Percentiles rank a stretch among this genome's conserved stretches.
Conservation (phyloP, 2,888 invertebrate genomes). For the Sicus ferrugineus region DNA sequence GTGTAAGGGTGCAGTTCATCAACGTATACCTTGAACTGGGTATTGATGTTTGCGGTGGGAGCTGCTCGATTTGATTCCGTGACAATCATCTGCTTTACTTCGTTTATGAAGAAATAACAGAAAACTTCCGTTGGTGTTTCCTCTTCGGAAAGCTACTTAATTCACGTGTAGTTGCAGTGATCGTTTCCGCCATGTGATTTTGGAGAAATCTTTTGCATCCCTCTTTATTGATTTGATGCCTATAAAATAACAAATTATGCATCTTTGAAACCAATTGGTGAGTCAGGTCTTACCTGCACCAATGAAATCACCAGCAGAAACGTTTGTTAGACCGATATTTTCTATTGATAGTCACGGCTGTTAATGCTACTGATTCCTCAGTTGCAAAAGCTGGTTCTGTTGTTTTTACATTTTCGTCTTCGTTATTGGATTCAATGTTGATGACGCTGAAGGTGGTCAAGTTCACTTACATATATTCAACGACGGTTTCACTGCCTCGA, state of each 20-base stretch:
- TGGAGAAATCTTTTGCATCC: not conserved
- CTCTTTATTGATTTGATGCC: not conserved
- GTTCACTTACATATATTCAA: not conserved
- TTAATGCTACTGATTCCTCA: not conserved
- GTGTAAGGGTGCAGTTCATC: constrained; percentile 33
- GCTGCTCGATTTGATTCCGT: constrained; percentile 15
- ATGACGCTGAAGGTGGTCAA: not conserved
- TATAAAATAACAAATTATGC: not conserved
- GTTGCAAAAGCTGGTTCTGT: not conserved
- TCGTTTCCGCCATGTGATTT: constrained; percentile 6
- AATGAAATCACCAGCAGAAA: not conserved
- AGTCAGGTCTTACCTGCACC: constrained; percentile 6
- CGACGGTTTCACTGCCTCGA: not conserved
- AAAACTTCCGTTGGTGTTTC: constrained; percentile 1
- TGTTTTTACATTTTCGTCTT: not conserved
- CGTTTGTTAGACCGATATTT: constrained; percentile 5
- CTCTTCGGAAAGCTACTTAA: constrained; percentile 16
- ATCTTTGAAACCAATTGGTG: not conserved
- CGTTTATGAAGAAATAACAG: constrained; percentile 20
- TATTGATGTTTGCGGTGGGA: constrained; percentile 22
- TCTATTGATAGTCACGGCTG: constrained; percentile 1
- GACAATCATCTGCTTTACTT: constrained; percentile 23
- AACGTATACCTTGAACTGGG: constrained; percentile 7
- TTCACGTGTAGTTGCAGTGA: constrained; percentile 22
- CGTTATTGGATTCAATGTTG: not conserved